These are phyloP conservation scores for Myotis planiceps DNA, from an alignment of 2,797 vertebrate genomes.

Conservation along the genomic window DNA sequence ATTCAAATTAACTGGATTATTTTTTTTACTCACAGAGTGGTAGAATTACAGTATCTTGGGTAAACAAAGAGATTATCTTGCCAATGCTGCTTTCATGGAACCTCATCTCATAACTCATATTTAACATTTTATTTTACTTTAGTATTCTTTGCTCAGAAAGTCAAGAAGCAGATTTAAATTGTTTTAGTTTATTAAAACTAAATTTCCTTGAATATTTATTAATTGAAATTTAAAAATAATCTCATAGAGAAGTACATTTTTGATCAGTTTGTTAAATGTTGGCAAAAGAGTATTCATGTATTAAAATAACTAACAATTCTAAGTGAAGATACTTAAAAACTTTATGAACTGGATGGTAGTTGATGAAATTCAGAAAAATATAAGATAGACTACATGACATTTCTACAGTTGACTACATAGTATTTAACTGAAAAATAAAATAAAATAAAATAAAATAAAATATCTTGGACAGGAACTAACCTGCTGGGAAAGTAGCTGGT, in stretches of 20 bases:
- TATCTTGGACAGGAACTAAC: background rate
- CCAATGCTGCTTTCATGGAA: background rate
- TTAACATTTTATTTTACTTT: constrained; percentile 11
- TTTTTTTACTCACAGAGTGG: background rate
- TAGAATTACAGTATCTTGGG: background rate
- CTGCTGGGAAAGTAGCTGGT: background rate
- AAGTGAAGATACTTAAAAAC: constrained; percentile 29
- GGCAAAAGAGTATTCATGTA: accelerated
- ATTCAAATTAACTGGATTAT: constrained; percentile 11
- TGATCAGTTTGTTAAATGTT: background rate
- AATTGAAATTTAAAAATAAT: constrained; percentile 14
- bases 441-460: background rate
- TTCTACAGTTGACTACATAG: background rate
- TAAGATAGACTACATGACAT: background rate
- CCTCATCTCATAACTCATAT: background rate
- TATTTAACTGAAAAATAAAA: background rate
- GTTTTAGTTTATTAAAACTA: background rate
- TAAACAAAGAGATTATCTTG: background rate
- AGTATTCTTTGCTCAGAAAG: background rate
- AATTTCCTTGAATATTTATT: background rate
- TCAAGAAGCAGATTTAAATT: background rate
- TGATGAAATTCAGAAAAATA: background rate
- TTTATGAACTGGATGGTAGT: background rate
- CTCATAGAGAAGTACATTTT: background rate
- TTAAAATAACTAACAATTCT: constrained; percentile 35